Evolutionary conservation across 2,888 invertebrate genomes (phyloP), one percentile per base, ranked within the genome.

Genomic region (Lagria hirta): DNA sequence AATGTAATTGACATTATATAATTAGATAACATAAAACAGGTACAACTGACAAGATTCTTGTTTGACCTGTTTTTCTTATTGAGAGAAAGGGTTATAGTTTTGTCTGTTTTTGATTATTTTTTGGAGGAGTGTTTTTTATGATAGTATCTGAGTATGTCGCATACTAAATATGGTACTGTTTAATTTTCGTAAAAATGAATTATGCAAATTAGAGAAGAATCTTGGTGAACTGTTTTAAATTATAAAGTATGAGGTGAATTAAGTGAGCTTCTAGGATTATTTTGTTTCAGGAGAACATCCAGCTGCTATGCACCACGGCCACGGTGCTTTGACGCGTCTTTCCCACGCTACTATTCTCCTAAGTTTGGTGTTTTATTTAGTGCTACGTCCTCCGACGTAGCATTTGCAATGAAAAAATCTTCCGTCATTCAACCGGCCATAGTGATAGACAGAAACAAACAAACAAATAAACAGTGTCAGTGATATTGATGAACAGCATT

Each of bases 251-350:
- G 24, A 24, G 4, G 6, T 10, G 4, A 24, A 8, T 10, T 4
- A 24, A 24, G 32, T 23, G 8, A 13, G 17, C 43, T 48, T 40
- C 40, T 43, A 48, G 48, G 37, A 41, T 16, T 58, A n/a, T 52
- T 65, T 70, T 74, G 71, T 76, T 76, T 59, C 80, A 88, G 88
- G 88, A 62, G 88, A 88, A 75, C 86, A 87, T 69, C 88, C 88
- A 60, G 88, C 88, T 42, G 88, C 88, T 27, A 88, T 88, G 88
- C 86, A 88, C 73, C 86, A 87, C 60, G 83, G 85, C 30, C 66
- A 67, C 41, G 73, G 74, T 44, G 64, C 65, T 36, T 54, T 67
- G 35, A 58, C 65, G 43, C 60, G 63, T 42, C 58, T 61, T 7
- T 62, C 68, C 40, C 63, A 64, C 52, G 57, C 60, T 50, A 63